Evolutionary conservation across 2,113 vertebrate species (phyloP).

Genomic region (Zeus faber): DNA sequence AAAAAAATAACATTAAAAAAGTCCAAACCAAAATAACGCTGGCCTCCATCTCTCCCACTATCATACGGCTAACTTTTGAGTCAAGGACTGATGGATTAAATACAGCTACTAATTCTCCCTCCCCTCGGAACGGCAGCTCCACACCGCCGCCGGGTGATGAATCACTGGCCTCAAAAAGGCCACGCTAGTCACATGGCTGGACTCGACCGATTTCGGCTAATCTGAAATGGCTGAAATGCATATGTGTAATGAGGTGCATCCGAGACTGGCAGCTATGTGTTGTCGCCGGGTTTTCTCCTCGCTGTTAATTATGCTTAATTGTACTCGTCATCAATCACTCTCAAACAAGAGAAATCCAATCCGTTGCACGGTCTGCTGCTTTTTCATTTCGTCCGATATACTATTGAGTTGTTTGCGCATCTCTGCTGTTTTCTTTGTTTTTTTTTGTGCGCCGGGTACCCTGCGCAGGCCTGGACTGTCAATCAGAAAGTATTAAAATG

Average conservation of each 20-base stretch:
- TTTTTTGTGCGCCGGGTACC: no score
- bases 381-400: not conserved
- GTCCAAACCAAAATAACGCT: no score
- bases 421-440: no score
- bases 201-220: conserved; percentile 37
- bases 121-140: conserved; percentile 17
- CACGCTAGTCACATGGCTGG: conserved; percentile 15
- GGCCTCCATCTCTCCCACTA: not conserved
- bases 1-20: no score
- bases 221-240: conserved; percentile 22
- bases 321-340: conserved; percentile 45
- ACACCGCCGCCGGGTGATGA: conserved; percentile 24
- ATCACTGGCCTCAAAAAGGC: conserved; percentile 35
- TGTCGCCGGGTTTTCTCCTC: conserved; percentile 15
- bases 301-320: conserved; percentile 43
- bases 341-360: conserved; percentile 20
- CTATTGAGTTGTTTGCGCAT: conserved; percentile 16
- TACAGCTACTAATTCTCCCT: not conserved
- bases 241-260: conserved; percentile 42
- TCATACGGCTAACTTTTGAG: not conserved
- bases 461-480: no score
- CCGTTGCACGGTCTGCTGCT: conserved; percentile 10
- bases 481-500: conserved; percentile 35
- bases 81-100: not conserved
- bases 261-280: conserved; percentile 23